Evolutionary conservation across 2,797 vertebrate species (phyloP).

Genomic region (Thripadectes ignobilis): DNA sequence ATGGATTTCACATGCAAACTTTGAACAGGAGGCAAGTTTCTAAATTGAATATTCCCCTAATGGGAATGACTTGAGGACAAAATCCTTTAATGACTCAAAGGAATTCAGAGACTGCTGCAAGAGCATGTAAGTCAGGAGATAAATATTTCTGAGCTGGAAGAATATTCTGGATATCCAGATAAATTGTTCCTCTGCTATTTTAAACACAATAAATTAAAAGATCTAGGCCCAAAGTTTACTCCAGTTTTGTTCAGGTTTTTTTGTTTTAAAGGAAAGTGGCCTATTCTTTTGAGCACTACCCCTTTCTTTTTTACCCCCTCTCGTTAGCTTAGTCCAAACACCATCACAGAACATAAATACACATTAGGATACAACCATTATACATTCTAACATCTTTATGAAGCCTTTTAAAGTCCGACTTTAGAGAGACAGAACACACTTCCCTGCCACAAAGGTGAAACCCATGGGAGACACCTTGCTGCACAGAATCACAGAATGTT

Average conservation of each 20-base stretch:
- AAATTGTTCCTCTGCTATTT: not conserved
- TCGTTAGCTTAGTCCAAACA: not conserved
- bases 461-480: not conserved
- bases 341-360: not conserved
- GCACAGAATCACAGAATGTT: not conserved
- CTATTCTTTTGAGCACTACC: not conserved
- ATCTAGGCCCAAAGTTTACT: not conserved
- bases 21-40: constrained; percentile 1
- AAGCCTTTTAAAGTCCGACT: not conserved
- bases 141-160: constrained; percentile 9
- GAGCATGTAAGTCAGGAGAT: not conserved
- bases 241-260: not conserved
- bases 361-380: not conserved
- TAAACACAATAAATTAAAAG: not conserved
- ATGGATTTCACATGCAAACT: not conserved
- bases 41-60: constrained; percentile 47
- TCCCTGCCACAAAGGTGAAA: not conserved
- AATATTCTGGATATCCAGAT: not conserved
- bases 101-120: constrained; percentile 10
- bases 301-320: fast-evolving
- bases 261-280: not conserved
- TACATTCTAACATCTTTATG: not conserved
- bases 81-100: constrained; percentile 40
- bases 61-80: constrained; percentile 50
- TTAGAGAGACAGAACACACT: not conserved